Conservation (phyloP, 2,888 invertebrate species). For the Trypoxylon attenuatum region DNA sequence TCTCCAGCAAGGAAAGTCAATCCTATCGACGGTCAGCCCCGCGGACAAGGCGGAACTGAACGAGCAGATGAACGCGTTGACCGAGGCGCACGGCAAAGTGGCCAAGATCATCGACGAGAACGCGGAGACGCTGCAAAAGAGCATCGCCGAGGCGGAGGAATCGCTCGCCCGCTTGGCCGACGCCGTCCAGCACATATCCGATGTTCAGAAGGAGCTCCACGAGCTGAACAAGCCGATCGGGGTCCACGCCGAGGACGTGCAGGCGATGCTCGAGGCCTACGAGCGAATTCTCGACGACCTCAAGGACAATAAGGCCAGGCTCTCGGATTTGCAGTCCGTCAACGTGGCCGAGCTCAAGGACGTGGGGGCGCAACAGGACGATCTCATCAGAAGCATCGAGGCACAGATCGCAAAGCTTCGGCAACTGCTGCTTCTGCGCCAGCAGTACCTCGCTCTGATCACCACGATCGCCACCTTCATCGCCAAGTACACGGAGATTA, state of each 20-base stretch:
- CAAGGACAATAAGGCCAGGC: slow-evolving; percentile 85
- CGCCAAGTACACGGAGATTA: slow-evolving; percentile 89
- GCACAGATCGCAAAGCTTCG: slow-evolving; percentile 89
- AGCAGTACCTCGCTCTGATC: slow-evolving; percentile 90
- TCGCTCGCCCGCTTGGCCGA: slow-evolving; percentile 87
- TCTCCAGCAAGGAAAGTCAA: slow-evolving; percentile 86
- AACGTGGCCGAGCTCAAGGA: slow-evolving; percentile 87
- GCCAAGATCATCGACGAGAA: slow-evolving; percentile 86
- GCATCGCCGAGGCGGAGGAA: slow-evolving; percentile 87
- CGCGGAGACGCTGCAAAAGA: slow-evolving; percentile 83
- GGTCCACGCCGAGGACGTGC: slow-evolving; percentile 90
- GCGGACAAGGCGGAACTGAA: slow-evolving; percentile 89
- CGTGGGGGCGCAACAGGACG: slow-evolving; percentile 88
- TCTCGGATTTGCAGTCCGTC: slow-evolving; percentile 85
- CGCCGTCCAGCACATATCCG: slow-evolving; percentile 85
- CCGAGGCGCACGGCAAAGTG: slow-evolving; percentile 86
- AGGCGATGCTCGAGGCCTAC: slow-evolving; percentile 86
- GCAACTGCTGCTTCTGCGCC: slow-evolving; percentile 86
- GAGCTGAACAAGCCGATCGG: slow-evolving; percentile 91
- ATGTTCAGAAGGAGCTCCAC: slow-evolving; percentile 89
- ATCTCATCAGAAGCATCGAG: slow-evolving; percentile 89
- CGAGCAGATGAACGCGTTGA: slow-evolving; percentile 86
- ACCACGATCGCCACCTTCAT: slow-evolving; percentile 93
- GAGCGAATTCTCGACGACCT: slow-evolving; percentile 86
- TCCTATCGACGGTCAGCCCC: slow-evolving; percentile 87